These are phyloP conservation scores for Urocitellus parryii DNA, from an alignment of 2,113 vertebrate species.

Conservation along the genomic window DNA sequence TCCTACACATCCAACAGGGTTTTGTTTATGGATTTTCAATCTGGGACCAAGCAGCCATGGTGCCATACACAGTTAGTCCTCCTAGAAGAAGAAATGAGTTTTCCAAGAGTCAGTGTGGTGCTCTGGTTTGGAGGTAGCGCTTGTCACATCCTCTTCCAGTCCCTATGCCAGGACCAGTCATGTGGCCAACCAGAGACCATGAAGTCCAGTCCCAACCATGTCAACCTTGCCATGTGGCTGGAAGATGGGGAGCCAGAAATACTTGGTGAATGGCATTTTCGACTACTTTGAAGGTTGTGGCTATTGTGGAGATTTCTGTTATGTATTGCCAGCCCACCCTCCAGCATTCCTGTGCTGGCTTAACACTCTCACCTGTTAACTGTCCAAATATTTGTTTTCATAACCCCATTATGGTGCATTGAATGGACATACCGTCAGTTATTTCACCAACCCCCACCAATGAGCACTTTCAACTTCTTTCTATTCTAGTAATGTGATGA, in stretches of 20 bases:
- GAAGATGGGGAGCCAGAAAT: neutral
- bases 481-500: neutral
- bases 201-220: neutral
- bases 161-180: neutral
- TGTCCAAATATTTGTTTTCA: neutral
- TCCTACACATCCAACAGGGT: neutral
- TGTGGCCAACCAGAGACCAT: neutral
- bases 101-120: neutral
- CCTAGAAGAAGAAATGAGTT: neutral
- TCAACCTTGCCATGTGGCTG: neutral
- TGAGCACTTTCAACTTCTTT: neutral
- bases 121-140: neutral
- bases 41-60: neutral
- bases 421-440: neutral
- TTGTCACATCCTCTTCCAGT: neutral
- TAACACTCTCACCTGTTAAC: neutral
- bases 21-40: neutral
- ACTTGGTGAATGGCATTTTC: neutral
- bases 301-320: neutral
- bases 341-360: neutral
- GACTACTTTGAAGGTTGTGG: neutral
- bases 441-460: neutral
- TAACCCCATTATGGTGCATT: neutral
- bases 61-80: neutral
- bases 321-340: neutral